A percentile compares a stretch with the other conserved stretches of the same genome.
These are phyloP conservation scores for Callitettix versicolor DNA, from an alignment of 1,140 invertebrate genomes.

Conservation along the genomic window DNA sequence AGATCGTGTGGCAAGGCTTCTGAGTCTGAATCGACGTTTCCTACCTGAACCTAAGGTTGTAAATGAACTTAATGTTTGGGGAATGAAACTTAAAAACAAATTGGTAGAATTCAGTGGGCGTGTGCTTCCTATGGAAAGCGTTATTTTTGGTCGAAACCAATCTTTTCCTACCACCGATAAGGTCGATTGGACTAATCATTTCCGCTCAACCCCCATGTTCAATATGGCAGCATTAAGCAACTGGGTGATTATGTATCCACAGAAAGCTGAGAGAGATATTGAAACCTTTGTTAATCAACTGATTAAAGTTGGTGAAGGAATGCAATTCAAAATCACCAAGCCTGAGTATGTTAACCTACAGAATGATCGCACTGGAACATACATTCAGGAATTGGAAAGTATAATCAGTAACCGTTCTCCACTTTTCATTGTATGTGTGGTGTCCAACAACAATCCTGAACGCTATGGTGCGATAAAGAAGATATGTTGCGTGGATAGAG, in stretches of 20 bases:
- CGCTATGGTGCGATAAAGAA: constrained; percentile 62
- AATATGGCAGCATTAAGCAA: too few relatives aligned
- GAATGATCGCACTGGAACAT: too few relatives aligned
- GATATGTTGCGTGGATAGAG: constrained; percentile 52
- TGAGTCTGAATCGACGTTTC: too few relatives aligned
- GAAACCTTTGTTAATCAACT: too few relatives aligned
- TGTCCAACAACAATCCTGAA: constrained; percentile 81
- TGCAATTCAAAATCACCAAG: too few relatives aligned
- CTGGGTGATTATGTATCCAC: too few relatives aligned
- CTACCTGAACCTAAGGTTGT: constrained; percentile 33
- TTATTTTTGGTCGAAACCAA: constrained; percentile 36
- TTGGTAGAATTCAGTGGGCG: constrained; percentile 47
- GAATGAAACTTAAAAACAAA: constrained; percentile 43
- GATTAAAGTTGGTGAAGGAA: too few relatives aligned
- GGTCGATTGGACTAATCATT: constrained; percentile 51
- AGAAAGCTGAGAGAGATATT: too few relatives aligned
- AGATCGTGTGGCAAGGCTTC: too few relatives aligned
- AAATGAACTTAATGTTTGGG: constrained; percentile 47
- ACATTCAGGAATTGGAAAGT: too few relatives aligned
- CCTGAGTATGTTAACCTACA: too few relatives aligned
- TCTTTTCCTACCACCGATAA: constrained; percentile 23
- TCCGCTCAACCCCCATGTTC: constrained; percentile 39
- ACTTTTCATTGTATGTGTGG: constrained; percentile 30
- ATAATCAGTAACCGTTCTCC: too few relatives aligned
- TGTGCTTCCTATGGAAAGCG: constrained; percentile 41